phyloP scores from a whole-genome alignment of 1,140 invertebrate genomes.

The Ceratina australensis region DNA sequence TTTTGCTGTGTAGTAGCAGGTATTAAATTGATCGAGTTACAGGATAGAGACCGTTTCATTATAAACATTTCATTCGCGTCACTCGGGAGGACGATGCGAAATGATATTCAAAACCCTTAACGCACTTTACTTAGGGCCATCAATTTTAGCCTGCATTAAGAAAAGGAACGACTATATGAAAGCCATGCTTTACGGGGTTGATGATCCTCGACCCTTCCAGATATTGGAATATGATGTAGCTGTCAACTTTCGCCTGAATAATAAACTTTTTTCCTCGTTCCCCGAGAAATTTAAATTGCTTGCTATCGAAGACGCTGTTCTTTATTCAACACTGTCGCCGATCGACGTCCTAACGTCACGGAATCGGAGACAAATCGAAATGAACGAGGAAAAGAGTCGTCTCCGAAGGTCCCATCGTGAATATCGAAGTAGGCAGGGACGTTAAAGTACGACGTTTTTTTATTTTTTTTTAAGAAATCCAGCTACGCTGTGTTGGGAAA shows the following conservation, averaged over 20 bases:
- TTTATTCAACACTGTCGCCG: conserved; percentile 46
- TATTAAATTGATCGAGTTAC: conserved; percentile 36
- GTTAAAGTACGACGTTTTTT: conserved; percentile 11
- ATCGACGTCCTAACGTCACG: conserved; percentile 44
- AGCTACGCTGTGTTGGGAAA: conserved; percentile 5
- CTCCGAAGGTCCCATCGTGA: conserved; percentile 60
- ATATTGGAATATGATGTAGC: conserved; percentile 66
- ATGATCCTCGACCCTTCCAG: conserved; percentile 44
- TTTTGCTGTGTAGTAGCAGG: too few species aligned
- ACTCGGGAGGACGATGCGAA: not conserved
- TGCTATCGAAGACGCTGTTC: conserved; percentile 54
- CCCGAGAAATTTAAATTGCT: conserved; percentile 65
- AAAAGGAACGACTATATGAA: conserved; percentile 32
- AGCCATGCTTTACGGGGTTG: conserved; percentile 20
- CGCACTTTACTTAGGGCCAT: conserved; percentile 56
- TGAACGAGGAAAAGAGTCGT: conserved; percentile 29
- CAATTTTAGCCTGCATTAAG: conserved; percentile 50
- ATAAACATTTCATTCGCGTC: conserved; percentile 27
- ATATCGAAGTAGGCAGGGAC: conserved; percentile 59
- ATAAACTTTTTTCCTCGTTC: conserved; percentile 62
- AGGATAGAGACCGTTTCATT: conserved; percentile 28
- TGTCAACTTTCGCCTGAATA: conserved; percentile 62
- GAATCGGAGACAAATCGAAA: conserved; percentile 57
- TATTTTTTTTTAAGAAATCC: conserved; percentile 36
- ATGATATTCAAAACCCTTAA: conserved; percentile 53